phyloP scores from a whole-genome alignment of 1,140 invertebrate genomes.

The Drosophila ohnishii region DNA sequence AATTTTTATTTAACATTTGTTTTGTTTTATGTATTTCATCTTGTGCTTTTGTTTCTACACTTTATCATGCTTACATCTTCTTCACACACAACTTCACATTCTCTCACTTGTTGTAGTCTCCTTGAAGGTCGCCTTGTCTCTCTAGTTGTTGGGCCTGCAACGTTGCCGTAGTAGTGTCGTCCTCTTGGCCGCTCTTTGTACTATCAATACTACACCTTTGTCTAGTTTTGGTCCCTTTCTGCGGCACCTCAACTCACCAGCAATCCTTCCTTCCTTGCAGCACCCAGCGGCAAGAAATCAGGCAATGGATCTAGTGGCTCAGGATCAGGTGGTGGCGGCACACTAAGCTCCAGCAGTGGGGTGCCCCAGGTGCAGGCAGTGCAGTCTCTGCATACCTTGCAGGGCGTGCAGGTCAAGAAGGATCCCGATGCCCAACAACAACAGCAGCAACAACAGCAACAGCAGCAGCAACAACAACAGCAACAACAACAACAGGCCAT shows the following conservation, averaged over 20 bases:
- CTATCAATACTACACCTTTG: neutral
- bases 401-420: slow-evolving; percentile 82
- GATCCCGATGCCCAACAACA: slow-evolving; percentile 81
- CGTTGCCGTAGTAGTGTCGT: slow-evolving; percentile 39
- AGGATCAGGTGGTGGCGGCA: slow-evolving; percentile 52
- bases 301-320: slow-evolving; percentile 50
- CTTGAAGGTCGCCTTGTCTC: slow-evolving; percentile 29
- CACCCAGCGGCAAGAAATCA: slow-evolving; percentile 66
- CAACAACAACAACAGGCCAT: slow-evolving; percentile 66
- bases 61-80: slow-evolving; percentile 13
- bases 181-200: slow-evolving; percentile 24
- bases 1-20: slow-evolving; percentile 4
- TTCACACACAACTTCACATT: slow-evolving; percentile 7
- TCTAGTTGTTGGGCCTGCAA: slow-evolving; percentile 27
- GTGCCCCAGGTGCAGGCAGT: slow-evolving; percentile 80
- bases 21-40: neutral
- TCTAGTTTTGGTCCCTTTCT: neutral
- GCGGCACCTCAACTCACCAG: slow-evolving; percentile 22
- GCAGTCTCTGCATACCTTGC: slow-evolving; percentile 78
- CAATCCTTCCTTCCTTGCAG: slow-evolving; percentile 50
- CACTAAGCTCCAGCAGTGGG: slow-evolving; percentile 50
- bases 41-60: neutral
- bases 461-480: slow-evolving; percentile 63
- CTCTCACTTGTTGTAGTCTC: slow-evolving; percentile 22
- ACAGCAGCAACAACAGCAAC: slow-evolving; percentile 61